Evolutionary conservation across 1,140 invertebrate genomes (phyloP), one percentile per base, ranked within the genome.

Genomic region (Diorhabda carinulata): DNA sequence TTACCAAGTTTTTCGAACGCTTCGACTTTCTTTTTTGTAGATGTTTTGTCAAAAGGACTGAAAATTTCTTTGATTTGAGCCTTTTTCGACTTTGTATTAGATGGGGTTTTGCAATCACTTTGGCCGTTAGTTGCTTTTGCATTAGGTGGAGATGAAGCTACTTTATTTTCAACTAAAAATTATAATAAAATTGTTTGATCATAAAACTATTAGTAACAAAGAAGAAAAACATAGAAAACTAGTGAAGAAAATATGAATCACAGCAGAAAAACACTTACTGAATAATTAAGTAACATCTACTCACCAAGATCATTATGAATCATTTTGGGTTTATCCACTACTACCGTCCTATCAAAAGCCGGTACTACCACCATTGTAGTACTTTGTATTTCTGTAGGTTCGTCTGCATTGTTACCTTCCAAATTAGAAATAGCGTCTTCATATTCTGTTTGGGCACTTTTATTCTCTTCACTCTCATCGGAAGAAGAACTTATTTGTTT

Each of bases 1-100:
- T 41, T 61, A 5, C 25, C 42, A 41, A 77, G 66, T 72, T 87
- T 86, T 70, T 88, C 87, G 70, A 88, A 89, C 2, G 87, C 87
- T 70, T 87, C 84, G 0, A 88, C 86, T 40, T 85, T 82, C 74
- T 87, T 85, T 71, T 87, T 88, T 40, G 88, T 84, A 0, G 87
- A 86, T 69, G 87, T 86, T 63, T 85, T 85, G 3, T 82, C 78
- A 65, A 84, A 86, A 3, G 87, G 86, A 81, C 86, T 88, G 57
- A 82, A 84, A 10, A 80, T 69, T 57, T 78, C 72, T 60, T 78
- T 78, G 5, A 40, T 8, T 4, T 56, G 7, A 43, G 68, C 70
- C 60, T 40, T 67, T 4, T 44, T 45, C 25, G 25, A 25, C 25
- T 25, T 25, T 25, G 25, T 25, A 25, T 25, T 25, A 25, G 25